A percentile compares a stretch with the other conserved stretches of the same genome.
These are phyloP conservation scores for Euproctis similis DNA, from an alignment of 2,888 invertebrate species.

Conservation along the genomic window DNA sequence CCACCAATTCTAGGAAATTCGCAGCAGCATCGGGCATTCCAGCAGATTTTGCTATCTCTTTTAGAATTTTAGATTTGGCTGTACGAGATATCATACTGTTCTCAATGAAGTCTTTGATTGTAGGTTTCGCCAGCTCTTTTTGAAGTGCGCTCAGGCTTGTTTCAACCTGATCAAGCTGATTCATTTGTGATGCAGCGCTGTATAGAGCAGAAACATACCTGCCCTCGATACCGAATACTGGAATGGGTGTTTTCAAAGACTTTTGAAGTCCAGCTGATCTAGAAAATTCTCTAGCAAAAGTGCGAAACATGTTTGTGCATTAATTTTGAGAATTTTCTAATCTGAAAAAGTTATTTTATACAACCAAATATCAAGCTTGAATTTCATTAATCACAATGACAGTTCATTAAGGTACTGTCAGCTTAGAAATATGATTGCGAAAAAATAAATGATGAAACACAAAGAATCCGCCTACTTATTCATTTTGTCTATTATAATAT, in stretches of 20 bases:
- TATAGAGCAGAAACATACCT: conserved; percentile 55
- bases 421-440: too few species aligned
- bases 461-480: too few species aligned
- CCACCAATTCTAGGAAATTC: conserved; percentile 50
- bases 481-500: too few species aligned
- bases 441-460: too few species aligned
- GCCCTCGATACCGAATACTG: conserved; percentile 55
- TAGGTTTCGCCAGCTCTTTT: conserved; percentile 39
- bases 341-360: too few species aligned
- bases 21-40: conserved; percentile 47
- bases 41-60: conserved; percentile 33
- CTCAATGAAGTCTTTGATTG: conserved; percentile 47
- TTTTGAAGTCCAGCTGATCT: not conserved
- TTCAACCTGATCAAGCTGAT: conserved; percentile 46
- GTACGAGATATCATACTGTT: conserved; percentile 42
- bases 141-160: conserved; percentile 33
- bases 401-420: too few species aligned
- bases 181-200: conserved; percentile 43
- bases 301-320: conserved; percentile 27
- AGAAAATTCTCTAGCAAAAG: conserved; percentile 31
- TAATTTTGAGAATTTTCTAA: too few species aligned
- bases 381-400: too few species aligned
- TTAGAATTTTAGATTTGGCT: conserved; percentile 42
- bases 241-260: conserved; percentile 33
- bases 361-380: too few species aligned